These are phyloP conservation scores for Crepidodera aurea DNA, from an alignment of 2,888 invertebrate genomes.

Conservation along the genomic window DNA sequence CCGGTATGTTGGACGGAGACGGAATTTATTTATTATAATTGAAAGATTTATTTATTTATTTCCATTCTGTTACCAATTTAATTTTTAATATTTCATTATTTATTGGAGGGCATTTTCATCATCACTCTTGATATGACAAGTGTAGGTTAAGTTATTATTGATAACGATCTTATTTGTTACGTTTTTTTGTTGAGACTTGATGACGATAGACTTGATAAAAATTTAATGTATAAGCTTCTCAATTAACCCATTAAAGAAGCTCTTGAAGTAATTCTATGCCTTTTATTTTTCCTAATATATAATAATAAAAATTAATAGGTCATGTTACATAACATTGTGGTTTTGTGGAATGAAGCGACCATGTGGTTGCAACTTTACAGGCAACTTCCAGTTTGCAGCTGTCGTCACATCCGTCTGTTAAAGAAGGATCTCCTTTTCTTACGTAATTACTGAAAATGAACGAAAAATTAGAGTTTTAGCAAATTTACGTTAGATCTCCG, in stretches of 20 bases:
- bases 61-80: not conserved
- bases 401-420: slow-evolving; percentile 48
- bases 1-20: not conserved
- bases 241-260: slow-evolving; percentile 59
- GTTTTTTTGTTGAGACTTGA: slow-evolving; percentile 53
- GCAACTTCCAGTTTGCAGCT: slow-evolving; percentile 26
- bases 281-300: too few relatives aligned
- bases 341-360: slow-evolving; percentile 18
- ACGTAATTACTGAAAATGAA: slow-evolving; percentile 43
- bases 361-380: slow-evolving; percentile 24
- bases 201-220: slow-evolving; percentile 60
- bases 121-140: slow-evolving; percentile 7
- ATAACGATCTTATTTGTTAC: slow-evolving; percentile 50
- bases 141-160: slow-evolving; percentile 41
- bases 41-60: not conserved
- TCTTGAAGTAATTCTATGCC: slow-evolving; percentile 38
- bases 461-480: too few relatives aligned
- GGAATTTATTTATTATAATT: not conserved
- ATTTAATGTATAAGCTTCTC: slow-evolving; percentile 59
- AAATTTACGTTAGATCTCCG: not conserved
- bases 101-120: not conserved
- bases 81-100: slow-evolving; percentile 13
- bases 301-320: too few relatives aligned
- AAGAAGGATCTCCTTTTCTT: slow-evolving; percentile 45
- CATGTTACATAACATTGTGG: not conserved